These are phyloP conservation scores for Cantharis rufa DNA, from an alignment of 2,888 invertebrate species.

Conservation along the genomic window DNA sequence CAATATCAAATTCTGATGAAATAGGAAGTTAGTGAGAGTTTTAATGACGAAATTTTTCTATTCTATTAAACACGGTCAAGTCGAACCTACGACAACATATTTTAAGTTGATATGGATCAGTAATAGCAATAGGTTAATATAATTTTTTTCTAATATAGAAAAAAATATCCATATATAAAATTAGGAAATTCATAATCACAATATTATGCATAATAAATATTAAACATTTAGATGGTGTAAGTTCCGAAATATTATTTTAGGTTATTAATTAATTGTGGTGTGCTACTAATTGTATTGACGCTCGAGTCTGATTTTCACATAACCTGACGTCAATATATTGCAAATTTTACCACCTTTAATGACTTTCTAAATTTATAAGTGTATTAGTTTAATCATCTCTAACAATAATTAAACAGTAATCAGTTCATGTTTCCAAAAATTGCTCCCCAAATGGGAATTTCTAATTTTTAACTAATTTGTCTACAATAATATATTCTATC, in stretches of 20 bases:
- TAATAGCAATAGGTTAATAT: not conserved
- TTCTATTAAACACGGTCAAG: not conserved
- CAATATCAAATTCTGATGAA: not conserved
- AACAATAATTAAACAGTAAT: not conserved
- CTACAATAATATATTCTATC: too few species aligned
- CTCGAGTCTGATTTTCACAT: not conserved
- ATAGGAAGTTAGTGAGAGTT: not conserved
- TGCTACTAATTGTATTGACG: not conserved
- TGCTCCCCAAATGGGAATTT: not conserved
- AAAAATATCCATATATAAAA: not conserved
- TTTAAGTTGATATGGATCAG: not conserved
- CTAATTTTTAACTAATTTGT: not conserved
- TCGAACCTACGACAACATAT: not conserved
- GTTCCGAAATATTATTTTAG: not conserved
- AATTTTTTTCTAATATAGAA: not conserved
- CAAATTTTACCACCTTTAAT: not conserved
- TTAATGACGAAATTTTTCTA: not conserved
- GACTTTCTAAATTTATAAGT: not conserved
- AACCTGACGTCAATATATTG: not conserved
- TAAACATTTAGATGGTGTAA: not conserved
- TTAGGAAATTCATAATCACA: not conserved
- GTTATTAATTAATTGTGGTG: not conserved
- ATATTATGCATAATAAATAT: not conserved
- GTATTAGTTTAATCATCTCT: not conserved
- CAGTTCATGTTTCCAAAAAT: not conserved